A percentile compares a stretch with the other conserved stretches of the same genome.
Conservation (phyloP, 2,888 invertebrate genomes). For the Heteropelma amictum region DNA sequence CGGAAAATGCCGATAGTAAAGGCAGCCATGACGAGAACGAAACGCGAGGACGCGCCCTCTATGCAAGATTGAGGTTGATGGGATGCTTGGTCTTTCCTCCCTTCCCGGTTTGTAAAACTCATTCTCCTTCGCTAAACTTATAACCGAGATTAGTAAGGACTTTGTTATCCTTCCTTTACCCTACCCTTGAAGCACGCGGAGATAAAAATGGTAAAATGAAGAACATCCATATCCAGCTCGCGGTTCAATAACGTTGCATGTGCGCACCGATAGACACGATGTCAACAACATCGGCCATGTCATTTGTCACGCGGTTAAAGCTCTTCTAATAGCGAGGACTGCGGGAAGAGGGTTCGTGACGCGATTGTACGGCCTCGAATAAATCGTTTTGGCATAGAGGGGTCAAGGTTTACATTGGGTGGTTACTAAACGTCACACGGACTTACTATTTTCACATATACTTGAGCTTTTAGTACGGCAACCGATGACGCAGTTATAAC, state of each 20-base stretch:
- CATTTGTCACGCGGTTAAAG: slow-evolving; percentile 48
- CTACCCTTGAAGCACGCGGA: not conserved
- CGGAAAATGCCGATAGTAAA: slow-evolving; percentile 55
- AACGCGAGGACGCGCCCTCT: slow-evolving; percentile 37
- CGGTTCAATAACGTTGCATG: not conserved
- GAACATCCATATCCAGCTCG: not conserved
- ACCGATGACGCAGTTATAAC: slow-evolving; percentile 49
- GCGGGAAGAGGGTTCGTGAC: slow-evolving; percentile 37
- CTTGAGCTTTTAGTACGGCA: not conserved
- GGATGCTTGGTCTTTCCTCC: slow-evolving; percentile 3
- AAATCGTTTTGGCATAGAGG: slow-evolving; percentile 45
- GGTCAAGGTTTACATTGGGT: slow-evolving; percentile 51
- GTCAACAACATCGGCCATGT: slow-evolving; percentile 34
- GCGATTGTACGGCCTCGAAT: slow-evolving; percentile 48
- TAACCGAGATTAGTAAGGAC: slow-evolving; percentile 58
- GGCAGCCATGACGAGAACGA: slow-evolving; percentile 23
- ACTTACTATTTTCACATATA: slow-evolving; percentile 10
- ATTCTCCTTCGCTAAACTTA: slow-evolving; percentile 24
- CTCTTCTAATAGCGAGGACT: slow-evolving; percentile 16
- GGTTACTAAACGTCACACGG: not conserved
- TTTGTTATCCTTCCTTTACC: slow-evolving; percentile 45
- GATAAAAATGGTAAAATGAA: slow-evolving; percentile 1
- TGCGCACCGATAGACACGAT: slow-evolving; percentile 2
- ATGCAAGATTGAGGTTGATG: slow-evolving; percentile 35
- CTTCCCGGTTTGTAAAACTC: not conserved